Percentiles rank a stretch among this genome's conserved stretches.
phyloP scores from a whole-genome alignment of 2,888 invertebrate species.

The Thereva nobilitata region DNA sequence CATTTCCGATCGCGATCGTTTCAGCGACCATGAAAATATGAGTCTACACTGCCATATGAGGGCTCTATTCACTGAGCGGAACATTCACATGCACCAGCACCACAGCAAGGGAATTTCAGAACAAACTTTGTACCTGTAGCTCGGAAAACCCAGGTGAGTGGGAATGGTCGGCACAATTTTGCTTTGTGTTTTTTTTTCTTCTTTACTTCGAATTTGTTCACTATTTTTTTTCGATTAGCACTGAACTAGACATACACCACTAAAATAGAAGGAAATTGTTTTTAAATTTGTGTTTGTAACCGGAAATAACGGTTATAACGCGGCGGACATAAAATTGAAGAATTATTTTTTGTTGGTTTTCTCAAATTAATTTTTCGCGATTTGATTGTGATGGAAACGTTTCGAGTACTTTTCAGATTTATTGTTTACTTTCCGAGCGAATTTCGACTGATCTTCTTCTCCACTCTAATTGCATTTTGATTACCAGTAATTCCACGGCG shows the following conservation, averaged over 20 bases:
- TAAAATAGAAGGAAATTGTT: constrained; percentile 11
- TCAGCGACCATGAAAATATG: constrained; percentile 23
- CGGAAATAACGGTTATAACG: constrained; percentile 27
- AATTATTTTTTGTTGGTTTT: constrained; percentile 12
- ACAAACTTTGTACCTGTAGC: constrained; percentile 17
- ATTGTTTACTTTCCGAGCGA: not conserved
- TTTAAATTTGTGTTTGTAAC: constrained; percentile 6
- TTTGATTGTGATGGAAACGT: not conserved
- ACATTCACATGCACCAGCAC: not conserved
- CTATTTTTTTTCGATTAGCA: not conserved
- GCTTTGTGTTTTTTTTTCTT: constrained; percentile 7
- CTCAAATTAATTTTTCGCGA: too few relatives aligned
- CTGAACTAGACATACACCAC: constrained; percentile 11
- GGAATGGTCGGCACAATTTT: constrained; percentile 22
- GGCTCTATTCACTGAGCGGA: too few relatives aligned
- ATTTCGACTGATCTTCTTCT: too few relatives aligned
- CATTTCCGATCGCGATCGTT: not conserved
- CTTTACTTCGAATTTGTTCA: constrained; percentile 20
- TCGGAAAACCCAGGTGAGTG: constrained; percentile 32
- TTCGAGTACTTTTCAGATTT: not conserved
- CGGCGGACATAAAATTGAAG: constrained; percentile 13
- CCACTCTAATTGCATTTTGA: too few relatives aligned
- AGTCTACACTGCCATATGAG: constrained; percentile 20
- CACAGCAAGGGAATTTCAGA: constrained; percentile 3
- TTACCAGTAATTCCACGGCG: too few relatives aligned